Evolutionary conservation across 2,113 vertebrate genomes (phyloP), one percentile per base, ranked within the genome.

Genomic region (Eurypyga helias): DNA sequence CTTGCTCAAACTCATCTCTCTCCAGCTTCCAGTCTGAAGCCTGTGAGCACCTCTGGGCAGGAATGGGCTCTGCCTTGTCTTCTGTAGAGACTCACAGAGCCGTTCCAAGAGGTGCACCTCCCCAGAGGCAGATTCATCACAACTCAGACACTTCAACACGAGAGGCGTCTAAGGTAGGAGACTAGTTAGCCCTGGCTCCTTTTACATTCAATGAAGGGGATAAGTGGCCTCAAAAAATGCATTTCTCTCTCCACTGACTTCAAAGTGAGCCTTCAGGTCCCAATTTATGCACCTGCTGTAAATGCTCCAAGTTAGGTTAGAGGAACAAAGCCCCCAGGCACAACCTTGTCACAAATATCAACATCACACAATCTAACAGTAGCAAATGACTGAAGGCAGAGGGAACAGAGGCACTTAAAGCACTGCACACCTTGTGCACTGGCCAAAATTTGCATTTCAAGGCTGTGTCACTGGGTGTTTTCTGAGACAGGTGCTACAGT

Each of bases 231-330:
- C 6, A 57, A 70, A 78, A 92, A 95, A 78, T 17, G 23, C 55
- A 84, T 60, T 92, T 87, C 80, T 92, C 48, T 75, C 80, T 95
- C 81, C 65, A 87, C 4, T 71, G 87, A 78, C 93, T 96, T 96
- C 72, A 95, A 89, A 96, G 89, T 13, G 29, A 95, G 80, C 93
- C 77, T 92, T 91, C 87, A 62, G 77, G 83, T 78, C 67, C 60
- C 58, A 75, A 78, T 89, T 96, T 94, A 95, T 64, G 60, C 64
- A 87, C 65, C 87, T 75, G 38, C 72, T 92, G 33, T 75, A 97
- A 91, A 73, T 1, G 7, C 72, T 87, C 20, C 6, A 55, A 87
- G 89, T 81, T 29, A 95, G 73, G 83, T 93, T 89, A 87, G 52
- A 93, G 34, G 54, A 93, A 65, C 49, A 94, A 96, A 90, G 79